Evolutionary conservation across 2,888 invertebrate species (phyloP), one percentile per base, ranked within the genome.

Genomic region (Meta bourneti): DNA sequence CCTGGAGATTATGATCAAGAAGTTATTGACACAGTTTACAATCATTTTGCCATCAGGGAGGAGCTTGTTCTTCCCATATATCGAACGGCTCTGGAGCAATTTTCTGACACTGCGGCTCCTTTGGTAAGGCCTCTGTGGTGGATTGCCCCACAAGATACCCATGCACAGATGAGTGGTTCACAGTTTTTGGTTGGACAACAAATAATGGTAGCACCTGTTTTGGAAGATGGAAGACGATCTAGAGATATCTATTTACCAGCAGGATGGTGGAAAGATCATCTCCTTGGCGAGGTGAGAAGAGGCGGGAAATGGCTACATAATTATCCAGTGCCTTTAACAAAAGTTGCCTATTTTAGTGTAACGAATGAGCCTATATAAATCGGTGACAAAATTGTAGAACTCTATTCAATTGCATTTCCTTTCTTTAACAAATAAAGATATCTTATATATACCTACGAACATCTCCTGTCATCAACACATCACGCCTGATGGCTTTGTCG

Each of bases 291-390:
- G 49, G 95, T 97, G 72, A 96, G 98, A 69, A 98, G 98, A 94
- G 98, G 98, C 0, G 98, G 97, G 93, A 96, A 98, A 93, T 98
- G 98, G 98, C 97, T 98, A 94, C 98, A 98, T 94, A 97, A 97
- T 94, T 98, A 98, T 91, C 93, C 93, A 13, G 93, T 94, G 5
- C 92, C 92, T 9, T 86, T 94, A 19, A 90, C 93, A 20, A 93
- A 93, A 85, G 91, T 94, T 20, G 94, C 94, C 2, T 94, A 93
- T 89, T 94, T 94, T 87, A 93, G 93, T 75, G 80, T 93, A 20
- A 92, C 92, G 7, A 71, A 86, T 11, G 93, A 92, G 80, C 92
- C 92, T 2, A 16, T 85, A 6, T 88, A 52, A 82, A 11, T 77
- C 6, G 13, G n/a, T 77, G 6, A 49, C 19, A 6, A 74, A 74